Percentiles rank a stretch among this genome's conserved stretches.
These are phyloP conservation scores for Cirrhinus mrigala DNA, from an alignment of 2,797 vertebrate genomes.

Conservation along the genomic window DNA sequence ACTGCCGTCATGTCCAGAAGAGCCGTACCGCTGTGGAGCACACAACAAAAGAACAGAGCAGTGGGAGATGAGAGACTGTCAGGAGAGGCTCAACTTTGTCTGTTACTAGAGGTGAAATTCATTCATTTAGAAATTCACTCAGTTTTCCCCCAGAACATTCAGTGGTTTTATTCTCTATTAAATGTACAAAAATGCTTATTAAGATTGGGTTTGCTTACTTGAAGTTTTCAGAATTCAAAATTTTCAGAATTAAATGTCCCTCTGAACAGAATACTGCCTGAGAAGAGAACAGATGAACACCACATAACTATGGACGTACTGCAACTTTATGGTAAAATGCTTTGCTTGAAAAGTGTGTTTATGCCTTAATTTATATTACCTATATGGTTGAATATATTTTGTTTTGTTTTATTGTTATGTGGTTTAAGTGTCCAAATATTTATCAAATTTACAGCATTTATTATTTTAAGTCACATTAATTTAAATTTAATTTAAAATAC, in stretches of 20 bases:
- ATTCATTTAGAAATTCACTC: background rate
- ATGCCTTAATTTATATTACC: background rate
- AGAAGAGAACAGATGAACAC: background rate
- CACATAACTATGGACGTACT: background rate
- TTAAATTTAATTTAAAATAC: no score
- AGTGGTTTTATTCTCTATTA: background rate
- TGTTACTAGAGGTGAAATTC: constrained; percentile 18
- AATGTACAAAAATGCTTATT: background rate
- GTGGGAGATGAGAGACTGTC: constrained; percentile 29
- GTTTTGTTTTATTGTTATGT: background rate
- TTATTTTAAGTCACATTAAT: no score
- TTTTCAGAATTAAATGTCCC: background rate
- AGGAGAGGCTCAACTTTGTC: constrained; percentile 11
- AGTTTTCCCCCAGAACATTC: no score
- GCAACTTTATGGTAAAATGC: background rate
- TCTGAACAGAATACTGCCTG: background rate
- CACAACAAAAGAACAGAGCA: background rate
- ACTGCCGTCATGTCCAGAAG: constrained; percentile 13
- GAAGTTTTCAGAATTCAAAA: no score
- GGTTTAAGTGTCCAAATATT: no score
- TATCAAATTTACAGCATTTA: no score
- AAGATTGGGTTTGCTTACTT: no score
- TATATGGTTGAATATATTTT: background rate
- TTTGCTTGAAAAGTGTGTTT: background rate
- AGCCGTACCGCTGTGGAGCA: constrained; percentile 12